Base-by-base conservation (phyloP, 2,888 invertebrate species). In the Ptilodon capucinus region DNA sequence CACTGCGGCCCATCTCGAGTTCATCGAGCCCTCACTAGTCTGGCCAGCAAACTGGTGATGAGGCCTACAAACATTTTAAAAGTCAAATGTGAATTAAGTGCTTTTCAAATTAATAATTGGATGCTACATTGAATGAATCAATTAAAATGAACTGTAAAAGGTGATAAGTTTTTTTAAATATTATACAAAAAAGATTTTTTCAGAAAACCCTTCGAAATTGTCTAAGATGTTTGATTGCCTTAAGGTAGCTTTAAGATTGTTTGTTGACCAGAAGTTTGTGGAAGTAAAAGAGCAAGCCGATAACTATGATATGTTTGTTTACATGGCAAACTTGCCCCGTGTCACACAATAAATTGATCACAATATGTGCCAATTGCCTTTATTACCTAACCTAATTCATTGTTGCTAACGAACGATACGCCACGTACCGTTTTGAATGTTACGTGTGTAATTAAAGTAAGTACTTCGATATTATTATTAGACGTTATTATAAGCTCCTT, bases 1-100 rank as follows among this genome's bases (percentile, higher is more conserved):
- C 82, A 82, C 68, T 82, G 82, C 82, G 80, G 75, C 55, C 64
- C 55, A 66, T 69, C 60, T 56, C 47, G 49, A 28, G 46, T 58
- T 49, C 50, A 59, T 43, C 50, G 50, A 55, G 51, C 54, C 36
- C 41, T 28, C 44, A 52, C 55, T 54, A 56, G 55, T 17, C 23
- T 35, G 18, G 17, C 14, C 21, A 8, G n/a, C 7, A 13, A n/a
- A 21, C 3, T 6, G 39, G 17, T 19, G 17, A 39, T 13, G 13
- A n/a, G 6, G 8, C 6, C 21, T 9, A 21, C 6, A 21, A 13
- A 39, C 13, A 21, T 8, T 21, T 6, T 4, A 21, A 9, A 6
- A 3, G 7, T 4, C 30, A 9, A n/a, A 30, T 8, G 11, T 5
- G 30, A 21, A 21, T 21, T 21, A n/a, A n/a, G n/a, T n/a, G n/a